These are phyloP conservation scores for Bradypodion pumilum DNA, from an alignment of 2,797 vertebrate genomes.

Conservation along the genomic window DNA sequence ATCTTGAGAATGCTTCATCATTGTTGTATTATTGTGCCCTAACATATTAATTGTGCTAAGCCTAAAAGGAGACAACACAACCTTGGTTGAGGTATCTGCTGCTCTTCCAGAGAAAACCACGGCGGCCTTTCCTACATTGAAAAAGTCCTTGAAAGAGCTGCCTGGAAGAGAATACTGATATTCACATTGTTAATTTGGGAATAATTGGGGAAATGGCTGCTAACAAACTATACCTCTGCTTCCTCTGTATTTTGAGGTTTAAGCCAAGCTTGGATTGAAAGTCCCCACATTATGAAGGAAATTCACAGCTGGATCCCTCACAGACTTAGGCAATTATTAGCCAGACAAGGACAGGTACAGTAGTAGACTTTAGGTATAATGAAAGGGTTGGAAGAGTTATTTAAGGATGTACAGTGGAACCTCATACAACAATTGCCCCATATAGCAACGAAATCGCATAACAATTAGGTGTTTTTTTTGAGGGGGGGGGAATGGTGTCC, in stretches of 20 bases:
- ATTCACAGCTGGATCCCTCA: not conserved
- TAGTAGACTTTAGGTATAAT: too few relatives aligned
- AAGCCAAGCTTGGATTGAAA: not conserved
- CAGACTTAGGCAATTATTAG: not conserved
- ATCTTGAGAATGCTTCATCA: too few relatives aligned
- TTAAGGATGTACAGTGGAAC: too few relatives aligned
- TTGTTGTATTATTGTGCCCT: not conserved
- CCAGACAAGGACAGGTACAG: not conserved
- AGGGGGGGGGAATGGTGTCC: too few relatives aligned
- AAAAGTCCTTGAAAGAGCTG: not conserved
- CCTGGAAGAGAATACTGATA: not conserved
- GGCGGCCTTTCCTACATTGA: not conserved
- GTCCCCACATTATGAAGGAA: not conserved
- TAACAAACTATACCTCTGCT: not conserved
- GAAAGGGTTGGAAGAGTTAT: too few relatives aligned
- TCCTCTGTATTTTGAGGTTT: not conserved
- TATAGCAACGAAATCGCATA: too few relatives aligned
- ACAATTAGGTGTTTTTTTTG: too few relatives aligned
- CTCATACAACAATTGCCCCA: too few relatives aligned
- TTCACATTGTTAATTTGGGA: not conserved
- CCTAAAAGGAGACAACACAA: not conserved
- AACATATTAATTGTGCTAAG: not conserved
- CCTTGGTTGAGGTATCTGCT: not conserved
- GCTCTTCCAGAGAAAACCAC: not conserved
- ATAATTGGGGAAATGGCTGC: not conserved